Conservation (phyloP, 2,113 vertebrate species). For the Lamprotornis superbus region DNA sequence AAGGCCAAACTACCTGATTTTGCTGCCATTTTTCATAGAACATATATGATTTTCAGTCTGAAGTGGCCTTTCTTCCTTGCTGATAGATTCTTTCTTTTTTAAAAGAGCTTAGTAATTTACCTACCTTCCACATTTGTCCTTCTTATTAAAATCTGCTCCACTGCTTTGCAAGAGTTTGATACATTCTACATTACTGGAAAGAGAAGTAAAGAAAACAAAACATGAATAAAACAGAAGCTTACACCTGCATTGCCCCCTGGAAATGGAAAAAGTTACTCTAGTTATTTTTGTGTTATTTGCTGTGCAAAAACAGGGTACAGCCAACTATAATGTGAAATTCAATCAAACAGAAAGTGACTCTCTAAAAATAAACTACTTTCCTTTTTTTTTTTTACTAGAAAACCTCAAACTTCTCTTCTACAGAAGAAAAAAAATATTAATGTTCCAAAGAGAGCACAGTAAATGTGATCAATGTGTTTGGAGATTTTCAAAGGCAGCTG, state of each 20-base stretch:
- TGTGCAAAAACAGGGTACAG: background rate
- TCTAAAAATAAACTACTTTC: background rate
- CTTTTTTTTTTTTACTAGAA: background rate
- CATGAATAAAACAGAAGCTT: slow-evolving; percentile 16
- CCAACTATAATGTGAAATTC: background rate
- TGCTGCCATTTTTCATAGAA: background rate
- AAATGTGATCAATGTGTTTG: background rate
- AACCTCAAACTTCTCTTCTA: background rate
- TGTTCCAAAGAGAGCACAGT: background rate
- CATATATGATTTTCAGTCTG: background rate
- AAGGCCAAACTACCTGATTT: background rate
- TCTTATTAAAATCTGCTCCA: slow-evolving; percentile 91
- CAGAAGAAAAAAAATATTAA: background rate
- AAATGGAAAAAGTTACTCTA: background rate
- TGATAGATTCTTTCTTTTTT: background rate
- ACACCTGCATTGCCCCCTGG: background rate
- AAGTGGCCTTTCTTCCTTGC: background rate
- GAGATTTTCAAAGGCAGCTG: background rate
- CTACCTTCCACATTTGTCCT: slow-evolving; percentile 92
- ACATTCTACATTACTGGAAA: slow-evolving; percentile 94
- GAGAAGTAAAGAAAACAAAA: slow-evolving; percentile 47
- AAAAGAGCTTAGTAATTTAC: slow-evolving; percentile 19
- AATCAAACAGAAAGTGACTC: background rate
- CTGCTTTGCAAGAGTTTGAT: slow-evolving; percentile 94
- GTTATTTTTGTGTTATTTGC: background rate